These are phyloP conservation scores for Oreochromis spilurus DNA, from an alignment of 2,113 vertebrate genomes.

Conservation along the genomic window DNA sequence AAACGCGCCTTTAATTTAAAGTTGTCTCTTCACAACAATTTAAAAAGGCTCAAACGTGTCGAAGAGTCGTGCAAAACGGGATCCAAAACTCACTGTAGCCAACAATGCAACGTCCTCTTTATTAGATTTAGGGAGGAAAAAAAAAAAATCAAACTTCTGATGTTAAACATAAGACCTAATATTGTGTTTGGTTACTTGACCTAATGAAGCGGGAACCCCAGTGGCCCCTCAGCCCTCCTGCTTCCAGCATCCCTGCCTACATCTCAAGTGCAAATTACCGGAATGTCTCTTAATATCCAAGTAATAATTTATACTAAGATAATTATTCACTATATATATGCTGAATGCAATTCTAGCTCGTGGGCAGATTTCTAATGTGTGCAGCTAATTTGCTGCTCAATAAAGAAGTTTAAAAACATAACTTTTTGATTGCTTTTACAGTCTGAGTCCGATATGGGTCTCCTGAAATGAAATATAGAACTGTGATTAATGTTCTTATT, in stretches of 20 bases:
- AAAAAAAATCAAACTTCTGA: neutral
- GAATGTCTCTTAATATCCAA: neutral
- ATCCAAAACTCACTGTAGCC: neutral
- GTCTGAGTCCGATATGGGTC: neutral
- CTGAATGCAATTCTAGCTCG: neutral
- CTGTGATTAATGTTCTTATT: neutral
- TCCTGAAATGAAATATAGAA: neutral
- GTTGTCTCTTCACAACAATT: neutral
- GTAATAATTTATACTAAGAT: neutral
- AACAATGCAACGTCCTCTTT: neutral
- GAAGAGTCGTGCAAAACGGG: neutral
- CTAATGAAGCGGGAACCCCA: neutral
- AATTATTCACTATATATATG: neutral
- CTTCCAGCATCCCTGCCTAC: neutral
- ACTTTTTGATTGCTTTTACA: neutral
- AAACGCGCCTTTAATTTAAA: neutral
- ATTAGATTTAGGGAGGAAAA: neutral
- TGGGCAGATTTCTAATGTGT: neutral
- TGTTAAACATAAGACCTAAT: neutral
- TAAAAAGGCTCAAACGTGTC: neutral
- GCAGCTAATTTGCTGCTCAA: neutral
- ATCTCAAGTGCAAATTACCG: neutral
- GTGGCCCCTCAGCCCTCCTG: neutral
- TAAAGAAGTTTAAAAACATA: neutral
- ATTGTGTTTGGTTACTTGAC: neutral